phyloP scores from a whole-genome alignment of 2,888 invertebrate species.

The Copidosoma aretas region DNA sequence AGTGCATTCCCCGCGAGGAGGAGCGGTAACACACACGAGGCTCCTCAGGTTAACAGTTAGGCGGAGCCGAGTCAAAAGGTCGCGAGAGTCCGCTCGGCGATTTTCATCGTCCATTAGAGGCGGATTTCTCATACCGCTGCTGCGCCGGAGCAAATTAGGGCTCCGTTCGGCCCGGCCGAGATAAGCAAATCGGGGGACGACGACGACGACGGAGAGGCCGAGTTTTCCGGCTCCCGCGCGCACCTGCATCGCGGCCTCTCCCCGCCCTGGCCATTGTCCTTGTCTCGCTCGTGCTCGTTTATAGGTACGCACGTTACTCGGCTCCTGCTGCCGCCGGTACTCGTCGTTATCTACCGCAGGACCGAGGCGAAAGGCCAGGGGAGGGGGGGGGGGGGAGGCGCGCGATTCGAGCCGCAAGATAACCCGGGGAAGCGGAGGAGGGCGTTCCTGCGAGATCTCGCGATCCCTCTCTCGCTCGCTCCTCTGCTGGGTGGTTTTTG shows the following conservation, averaged over 20 bases:
- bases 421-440: conserved; percentile 36
- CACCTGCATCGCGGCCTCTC: conserved; percentile 25
- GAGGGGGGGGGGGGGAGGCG: conserved; percentile 8
- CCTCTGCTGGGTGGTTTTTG: background rate
- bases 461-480: conserved; percentile 41
- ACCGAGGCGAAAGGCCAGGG: too few species aligned
- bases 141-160: conserved; percentile 11
- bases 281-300: background rate
- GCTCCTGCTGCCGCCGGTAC: too few species aligned
- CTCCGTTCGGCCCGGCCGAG: background rate
- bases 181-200: conserved; percentile 33
- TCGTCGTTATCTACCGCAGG: too few species aligned
- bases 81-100: conserved; percentile 24
- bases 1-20: too few species aligned
- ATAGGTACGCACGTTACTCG: background rate
- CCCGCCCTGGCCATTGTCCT: conserved; percentile 4
- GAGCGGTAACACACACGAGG: too few species aligned
- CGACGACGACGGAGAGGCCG: background rate
- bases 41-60: conserved; percentile 24
- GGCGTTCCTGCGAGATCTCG: conserved; percentile 44
- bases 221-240: conserved; percentile 27
- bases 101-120: conserved; percentile 35
- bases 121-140: conserved; percentile 14
- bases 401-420: conserved; percentile 46
- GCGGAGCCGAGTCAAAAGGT: conserved; percentile 15